These are phyloP conservation scores for Eupithecia insigniata DNA, from an alignment of 2,888 invertebrate species.

Conservation along the genomic window DNA sequence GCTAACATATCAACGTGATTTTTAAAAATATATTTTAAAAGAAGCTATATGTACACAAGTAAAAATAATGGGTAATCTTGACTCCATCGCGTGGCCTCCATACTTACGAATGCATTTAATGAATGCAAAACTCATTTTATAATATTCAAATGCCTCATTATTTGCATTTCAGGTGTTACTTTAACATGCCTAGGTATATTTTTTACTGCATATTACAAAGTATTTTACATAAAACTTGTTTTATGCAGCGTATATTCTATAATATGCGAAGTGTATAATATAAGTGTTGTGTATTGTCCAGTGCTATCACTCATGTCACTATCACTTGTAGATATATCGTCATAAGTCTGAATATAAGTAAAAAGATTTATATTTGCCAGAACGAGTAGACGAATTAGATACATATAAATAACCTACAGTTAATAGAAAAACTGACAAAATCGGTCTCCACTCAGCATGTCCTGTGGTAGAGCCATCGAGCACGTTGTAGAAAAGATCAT, in stretches of 20 bases:
- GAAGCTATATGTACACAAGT: neutral
- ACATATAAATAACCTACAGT: no score
- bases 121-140: slow-evolving; percentile 29
- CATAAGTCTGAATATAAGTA: neutral
- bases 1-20: neutral
- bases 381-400: no score
- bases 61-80: slow-evolving; percentile 2
- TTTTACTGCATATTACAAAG: neutral
- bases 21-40: neutral
- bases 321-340: neutral
- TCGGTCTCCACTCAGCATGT: no score
- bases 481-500: no score
- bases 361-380: no score
- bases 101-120: slow-evolving; percentile 1
- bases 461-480: no score
- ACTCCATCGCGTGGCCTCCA: slow-evolving; percentile 29
- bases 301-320: neutral
- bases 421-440: no score
- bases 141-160: slow-evolving; percentile 20
- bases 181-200: slow-evolving; percentile 41
- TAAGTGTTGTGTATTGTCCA: no score
- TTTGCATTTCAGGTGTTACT: slow-evolving; percentile 15
- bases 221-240: neutral
- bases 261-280: neutral
- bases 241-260: neutral